A percentile compares a stretch with the other conserved stretches of the same genome.
Evolutionary conservation across 2,888 invertebrate species (phyloP).

Genomic region (Nomada hirtipes): DNA sequence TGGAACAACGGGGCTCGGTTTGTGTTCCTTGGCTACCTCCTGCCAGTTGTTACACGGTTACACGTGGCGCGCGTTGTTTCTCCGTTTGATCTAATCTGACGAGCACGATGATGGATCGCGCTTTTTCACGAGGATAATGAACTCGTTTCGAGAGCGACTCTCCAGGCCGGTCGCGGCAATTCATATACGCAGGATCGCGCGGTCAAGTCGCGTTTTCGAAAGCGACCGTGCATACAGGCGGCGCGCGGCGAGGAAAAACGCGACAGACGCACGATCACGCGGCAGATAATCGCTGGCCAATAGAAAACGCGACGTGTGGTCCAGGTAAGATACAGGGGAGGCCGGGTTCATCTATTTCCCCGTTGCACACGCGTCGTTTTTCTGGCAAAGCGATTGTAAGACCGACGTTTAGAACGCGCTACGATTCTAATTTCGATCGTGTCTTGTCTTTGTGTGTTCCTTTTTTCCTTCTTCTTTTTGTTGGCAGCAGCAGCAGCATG

Average conservation of each 20-base stretch:
- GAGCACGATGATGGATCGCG: slow-evolving; percentile 59
- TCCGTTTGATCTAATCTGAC: slow-evolving; percentile 64
- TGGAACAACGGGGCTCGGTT: slow-evolving; percentile 63
- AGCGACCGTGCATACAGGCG: not conserved
- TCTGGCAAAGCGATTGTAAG: not conserved
- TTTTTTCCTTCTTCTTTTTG: too few relatives aligned
- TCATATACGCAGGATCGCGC: not conserved
- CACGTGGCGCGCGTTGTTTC: slow-evolving; percentile 50
- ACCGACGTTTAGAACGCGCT: not conserved
- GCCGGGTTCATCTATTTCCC: slow-evolving; percentile 9
- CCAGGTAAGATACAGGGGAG: not conserved
- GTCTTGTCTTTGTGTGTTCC: too few relatives aligned
- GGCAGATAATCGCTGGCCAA: slow-evolving; percentile 33
- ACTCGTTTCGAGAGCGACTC: slow-evolving; percentile 46
- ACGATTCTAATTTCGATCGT: slow-evolving; percentile 11
- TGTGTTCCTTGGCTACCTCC: slow-evolving; percentile 55
- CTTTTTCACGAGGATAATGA: slow-evolving; percentile 57
- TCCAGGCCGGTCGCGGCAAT: not conserved
- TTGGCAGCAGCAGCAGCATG: too few relatives aligned
- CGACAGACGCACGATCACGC: slow-evolving; percentile 14
- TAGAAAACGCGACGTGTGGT: slow-evolving; percentile 53
- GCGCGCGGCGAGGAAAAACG: slow-evolving; percentile 10
- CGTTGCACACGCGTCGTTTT: slow-evolving; percentile 5
- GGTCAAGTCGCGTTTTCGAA: slow-evolving; percentile 25
- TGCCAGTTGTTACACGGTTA: slow-evolving; percentile 59